Percentiles rank a stretch among this genome's conserved stretches.
phyloP scores from a whole-genome alignment of 1,140 invertebrate species.

The Ips typographus region DNA sequence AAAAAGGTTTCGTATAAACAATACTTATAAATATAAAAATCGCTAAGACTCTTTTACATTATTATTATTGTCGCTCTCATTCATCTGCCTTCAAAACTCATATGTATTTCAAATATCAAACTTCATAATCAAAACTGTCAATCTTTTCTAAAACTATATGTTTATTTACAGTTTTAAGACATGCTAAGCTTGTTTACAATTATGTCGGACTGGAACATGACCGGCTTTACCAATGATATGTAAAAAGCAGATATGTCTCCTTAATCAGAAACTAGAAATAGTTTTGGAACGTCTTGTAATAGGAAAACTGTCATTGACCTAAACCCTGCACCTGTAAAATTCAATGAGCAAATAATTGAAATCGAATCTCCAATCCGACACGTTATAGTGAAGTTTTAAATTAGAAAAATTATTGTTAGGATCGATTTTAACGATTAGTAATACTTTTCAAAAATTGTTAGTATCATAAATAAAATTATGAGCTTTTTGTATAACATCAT shows the following conservation, averaged over 20 bases:
- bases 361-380: no score
- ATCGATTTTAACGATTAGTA: no score
- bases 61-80: conserved; percentile 33
- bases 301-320: no score
- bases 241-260: neutral
- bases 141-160: conserved; percentile 15
- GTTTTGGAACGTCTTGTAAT: no score
- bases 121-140: conserved; percentile 18
- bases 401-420: no score
- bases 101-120: conserved; percentile 28
- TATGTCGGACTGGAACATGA: neutral
- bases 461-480: conserved; percentile 40
- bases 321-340: no score
- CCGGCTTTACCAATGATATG: neutral
- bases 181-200: conserved; percentile 5
- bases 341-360: no score
- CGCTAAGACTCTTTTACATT: conserved; percentile 20
- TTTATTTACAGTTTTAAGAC: conserved; percentile 11
- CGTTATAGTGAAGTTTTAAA: no score
- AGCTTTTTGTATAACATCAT: conserved; percentile 25
- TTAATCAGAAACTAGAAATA: no score
- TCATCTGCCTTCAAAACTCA: conserved; percentile 7
- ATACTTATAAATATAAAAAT: conserved; percentile 27
- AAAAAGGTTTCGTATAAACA: conserved; percentile 24
- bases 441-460: no score